Percentiles rank a stretch among this genome's conserved stretches.
phyloP scores from a whole-genome alignment of 2,888 invertebrate species.

The Tethea ocularis region DNA sequence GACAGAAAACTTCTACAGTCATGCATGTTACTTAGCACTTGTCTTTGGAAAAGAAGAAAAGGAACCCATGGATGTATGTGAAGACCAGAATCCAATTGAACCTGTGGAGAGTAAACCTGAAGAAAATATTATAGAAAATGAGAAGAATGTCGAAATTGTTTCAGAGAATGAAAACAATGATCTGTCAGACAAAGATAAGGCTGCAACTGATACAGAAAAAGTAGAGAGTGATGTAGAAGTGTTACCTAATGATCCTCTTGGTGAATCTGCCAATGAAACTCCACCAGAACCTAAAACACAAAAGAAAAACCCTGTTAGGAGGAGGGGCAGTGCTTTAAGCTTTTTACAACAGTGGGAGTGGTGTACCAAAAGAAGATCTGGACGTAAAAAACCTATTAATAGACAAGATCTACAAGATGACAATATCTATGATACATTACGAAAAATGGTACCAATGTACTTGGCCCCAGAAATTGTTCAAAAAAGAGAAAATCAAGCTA shows the following conservation, averaged over 20 bases:
- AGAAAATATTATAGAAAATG: slow-evolving; percentile 46
- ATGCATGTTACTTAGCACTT: slow-evolving; percentile 75
- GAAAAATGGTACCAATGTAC: slow-evolving; percentile 85
- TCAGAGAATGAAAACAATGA: slow-evolving; percentile 72
- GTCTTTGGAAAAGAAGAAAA: slow-evolving; percentile 58
- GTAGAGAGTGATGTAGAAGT: slow-evolving; percentile 67
- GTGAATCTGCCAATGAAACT: slow-evolving; percentile 46
- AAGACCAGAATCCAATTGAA: slow-evolving; percentile 59
- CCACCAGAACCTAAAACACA: slow-evolving; percentile 66
- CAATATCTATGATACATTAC: slow-evolving; percentile 87
- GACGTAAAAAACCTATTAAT: slow-evolving; percentile 78
- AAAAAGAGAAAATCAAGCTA: slow-evolving; percentile 68
- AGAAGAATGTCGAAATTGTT: slow-evolving; percentile 57
- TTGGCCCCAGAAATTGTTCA: slow-evolving; percentile 75
- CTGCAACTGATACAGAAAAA: slow-evolving; percentile 64
- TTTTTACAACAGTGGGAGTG: slow-evolving; percentile 91
- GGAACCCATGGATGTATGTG: slow-evolving; percentile 62
- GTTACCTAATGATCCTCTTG: slow-evolving; percentile 38
- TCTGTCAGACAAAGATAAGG: slow-evolving; percentile 72
- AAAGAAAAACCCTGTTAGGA: slow-evolving; percentile 81
- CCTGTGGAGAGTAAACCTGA: slow-evolving; percentile 50
- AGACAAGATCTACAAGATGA: slow-evolving; percentile 84
- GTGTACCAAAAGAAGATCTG: slow-evolving; percentile 85
- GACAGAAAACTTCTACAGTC: slow-evolving; percentile 83
- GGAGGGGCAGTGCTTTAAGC: slow-evolving; percentile 89